phyloP scores from a whole-genome alignment of 2,797 vertebrate species.

The Pelobates cultripes region DNA sequence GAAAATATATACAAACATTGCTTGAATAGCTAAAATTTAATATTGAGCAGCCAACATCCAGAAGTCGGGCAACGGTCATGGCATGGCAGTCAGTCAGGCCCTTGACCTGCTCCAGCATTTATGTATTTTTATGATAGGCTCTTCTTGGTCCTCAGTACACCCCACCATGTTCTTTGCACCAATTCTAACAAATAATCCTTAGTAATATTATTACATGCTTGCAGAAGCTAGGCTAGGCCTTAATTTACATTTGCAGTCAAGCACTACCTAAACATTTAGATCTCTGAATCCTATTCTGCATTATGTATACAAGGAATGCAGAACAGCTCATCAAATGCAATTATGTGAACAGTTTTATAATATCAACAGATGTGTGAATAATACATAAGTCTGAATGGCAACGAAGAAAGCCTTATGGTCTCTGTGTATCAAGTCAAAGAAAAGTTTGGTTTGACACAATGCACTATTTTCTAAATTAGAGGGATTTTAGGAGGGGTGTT shows the following conservation, averaged over 20 bases:
- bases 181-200: background rate
- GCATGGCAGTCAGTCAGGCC: too few relatives aligned
- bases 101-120: too few relatives aligned
- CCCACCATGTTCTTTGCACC: background rate
- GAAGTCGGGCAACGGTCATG: too few relatives aligned
- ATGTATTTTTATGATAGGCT: background rate
- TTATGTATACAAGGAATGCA: constrained; percentile 53
- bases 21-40: too few relatives aligned
- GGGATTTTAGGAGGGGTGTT: constrained; percentile 29
- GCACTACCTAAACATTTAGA: constrained; percentile 51
- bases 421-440: constrained; percentile 43
- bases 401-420: constrained; percentile 33
- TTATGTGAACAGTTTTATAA: constrained; percentile 53
- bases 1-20: too few relatives aligned
- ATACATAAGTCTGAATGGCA: constrained; percentile 50
- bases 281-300: constrained; percentile 49
- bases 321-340: constrained; percentile 56
- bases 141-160: background rate
- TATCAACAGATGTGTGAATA: constrained; percentile 58
- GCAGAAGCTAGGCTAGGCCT: constrained; percentile 16
- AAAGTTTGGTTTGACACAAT: constrained; percentile 14
- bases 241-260: constrained; percentile 50
- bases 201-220: background rate
- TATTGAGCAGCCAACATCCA: too few relatives aligned
- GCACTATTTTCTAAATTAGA: constrained; percentile 28